Evolutionary conservation across 2,888 invertebrate genomes (phyloP).

Genomic region (Rhynchonema sp.): DNA sequence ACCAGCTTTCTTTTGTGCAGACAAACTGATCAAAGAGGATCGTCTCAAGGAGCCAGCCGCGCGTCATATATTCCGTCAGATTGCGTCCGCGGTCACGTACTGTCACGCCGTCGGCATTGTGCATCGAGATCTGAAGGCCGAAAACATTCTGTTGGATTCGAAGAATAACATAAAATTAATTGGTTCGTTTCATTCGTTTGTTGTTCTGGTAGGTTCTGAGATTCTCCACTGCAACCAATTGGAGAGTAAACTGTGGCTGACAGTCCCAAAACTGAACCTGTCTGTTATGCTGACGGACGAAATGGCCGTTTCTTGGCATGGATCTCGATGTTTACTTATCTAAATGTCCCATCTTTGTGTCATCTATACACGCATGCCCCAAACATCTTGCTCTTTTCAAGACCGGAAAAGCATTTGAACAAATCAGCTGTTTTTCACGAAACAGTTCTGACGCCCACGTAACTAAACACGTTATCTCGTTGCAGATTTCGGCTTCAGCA

Average conservation of each 20-base stretch:
- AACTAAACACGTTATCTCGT: not conserved
- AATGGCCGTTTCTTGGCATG: too few species aligned
- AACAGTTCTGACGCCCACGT: too few species aligned
- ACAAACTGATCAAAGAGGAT: constrained; percentile 16
- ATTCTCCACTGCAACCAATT: too few species aligned
- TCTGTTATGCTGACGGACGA: too few species aligned
- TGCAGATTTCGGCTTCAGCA: constrained; percentile 79
- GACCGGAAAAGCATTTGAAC: too few species aligned
- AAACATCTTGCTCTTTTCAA: too few species aligned
- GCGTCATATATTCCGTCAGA: constrained; percentile 20
- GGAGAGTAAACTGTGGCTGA: too few species aligned
- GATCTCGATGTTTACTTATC: too few species aligned
- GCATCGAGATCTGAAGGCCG: constrained; percentile 22
- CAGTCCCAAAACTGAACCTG: too few species aligned
- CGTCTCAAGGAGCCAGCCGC: constrained; percentile 15
- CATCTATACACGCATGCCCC: too few species aligned
- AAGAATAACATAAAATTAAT: constrained; percentile 28
- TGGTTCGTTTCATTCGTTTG: constrained; percentile 17
- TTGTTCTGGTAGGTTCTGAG: not conserved
- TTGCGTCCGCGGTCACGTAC: constrained; percentile 20
- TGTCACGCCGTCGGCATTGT: constrained; percentile 23
- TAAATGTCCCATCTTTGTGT: too few species aligned
- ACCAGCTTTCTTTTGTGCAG: constrained; percentile 8
- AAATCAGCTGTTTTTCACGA: too few species aligned
- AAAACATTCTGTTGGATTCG: constrained; percentile 19